Evolutionary conservation across 2,113 vertebrate species (phyloP).

Genomic region (Mugil cephalus): DNA sequence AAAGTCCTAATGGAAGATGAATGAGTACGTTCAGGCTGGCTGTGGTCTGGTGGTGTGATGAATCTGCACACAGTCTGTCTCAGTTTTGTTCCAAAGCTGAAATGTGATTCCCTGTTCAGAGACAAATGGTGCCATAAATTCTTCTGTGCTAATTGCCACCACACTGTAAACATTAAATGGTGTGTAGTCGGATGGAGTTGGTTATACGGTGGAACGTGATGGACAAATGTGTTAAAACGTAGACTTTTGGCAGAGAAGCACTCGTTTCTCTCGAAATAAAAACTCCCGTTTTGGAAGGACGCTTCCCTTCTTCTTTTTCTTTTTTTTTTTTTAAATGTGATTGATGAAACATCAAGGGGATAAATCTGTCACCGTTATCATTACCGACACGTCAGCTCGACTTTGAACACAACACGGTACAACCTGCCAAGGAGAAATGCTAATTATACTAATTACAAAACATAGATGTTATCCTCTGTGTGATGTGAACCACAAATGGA

Average conservation of each 20-base stretch:
- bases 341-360: constrained; percentile 62
- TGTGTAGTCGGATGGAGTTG: neutral
- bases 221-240: constrained; percentile 16
- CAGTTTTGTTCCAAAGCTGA: neutral
- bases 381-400: constrained; percentile 49
- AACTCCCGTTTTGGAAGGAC: constrained; percentile 45
- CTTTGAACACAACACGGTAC: constrained; percentile 59
- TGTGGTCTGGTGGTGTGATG: no score
- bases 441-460: constrained; percentile 79
- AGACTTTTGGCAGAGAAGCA: constrained; percentile 18
- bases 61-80: neutral
- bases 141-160: neutral
- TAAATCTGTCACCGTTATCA: constrained; percentile 59
- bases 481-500: constrained; percentile 72
- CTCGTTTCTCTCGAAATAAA: constrained; percentile 23
- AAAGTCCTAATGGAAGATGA: no score
- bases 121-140: neutral
- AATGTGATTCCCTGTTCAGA: neutral
- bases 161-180: neutral
- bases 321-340: constrained; percentile 40
- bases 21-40: no score
- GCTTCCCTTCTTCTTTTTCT: neutral
- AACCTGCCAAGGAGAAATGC: constrained; percentile 76
- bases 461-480: constrained; percentile 69
- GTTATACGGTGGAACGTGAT: neutral